Percentiles rank a stretch among this genome's conserved stretches.
Evolutionary conservation across 2,888 invertebrate species (phyloP).

Genomic region (Phlogophora meticulosa): DNA sequence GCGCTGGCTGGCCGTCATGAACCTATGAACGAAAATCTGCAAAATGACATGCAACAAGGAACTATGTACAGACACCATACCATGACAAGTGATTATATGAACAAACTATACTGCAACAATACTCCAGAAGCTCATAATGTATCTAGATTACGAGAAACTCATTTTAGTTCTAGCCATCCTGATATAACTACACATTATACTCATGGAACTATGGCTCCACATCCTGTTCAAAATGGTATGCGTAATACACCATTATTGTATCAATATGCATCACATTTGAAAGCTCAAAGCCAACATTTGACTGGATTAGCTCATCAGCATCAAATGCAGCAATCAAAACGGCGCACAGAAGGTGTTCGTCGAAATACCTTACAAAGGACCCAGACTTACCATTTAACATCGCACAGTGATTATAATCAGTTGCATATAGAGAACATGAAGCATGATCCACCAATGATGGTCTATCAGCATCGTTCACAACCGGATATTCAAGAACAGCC

Average conservation of each 20-base stretch:
- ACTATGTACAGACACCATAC: slow-evolving; percentile 85
- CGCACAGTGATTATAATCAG: slow-evolving; percentile 88
- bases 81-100: slow-evolving; percentile 86
- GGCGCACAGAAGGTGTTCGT: slow-evolving; percentile 81
- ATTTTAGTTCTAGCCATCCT: slow-evolving; percentile 90
- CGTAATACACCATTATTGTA: slow-evolving; percentile 86
- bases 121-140: slow-evolving; percentile 84
- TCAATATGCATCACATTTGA: slow-evolving; percentile 89
- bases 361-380: slow-evolving; percentile 87
- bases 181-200: slow-evolving; percentile 86
- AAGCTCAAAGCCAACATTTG: slow-evolving; percentile 87
- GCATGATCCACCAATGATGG: slow-evolving; percentile 78
- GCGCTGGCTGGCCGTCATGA: slow-evolving; percentile 83
- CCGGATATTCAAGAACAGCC: slow-evolving; percentile 85
- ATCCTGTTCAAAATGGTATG: slow-evolving; percentile 79
- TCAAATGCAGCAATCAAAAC: slow-evolving; percentile 82
- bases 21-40: slow-evolving; percentile 76
- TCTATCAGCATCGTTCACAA: slow-evolving; percentile 86
- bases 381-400: slow-evolving; percentile 89
- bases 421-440: slow-evolving; percentile 84
- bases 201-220: slow-evolving; percentile 78
- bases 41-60: slow-evolving; percentile 78
- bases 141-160: slow-evolving; percentile 85
- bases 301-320: slow-evolving; percentile 83
- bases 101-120: slow-evolving; percentile 85